These are phyloP conservation scores for Formica exsecta DNA, from an alignment of 1,140 invertebrate species.

Conservation along the genomic window DNA sequence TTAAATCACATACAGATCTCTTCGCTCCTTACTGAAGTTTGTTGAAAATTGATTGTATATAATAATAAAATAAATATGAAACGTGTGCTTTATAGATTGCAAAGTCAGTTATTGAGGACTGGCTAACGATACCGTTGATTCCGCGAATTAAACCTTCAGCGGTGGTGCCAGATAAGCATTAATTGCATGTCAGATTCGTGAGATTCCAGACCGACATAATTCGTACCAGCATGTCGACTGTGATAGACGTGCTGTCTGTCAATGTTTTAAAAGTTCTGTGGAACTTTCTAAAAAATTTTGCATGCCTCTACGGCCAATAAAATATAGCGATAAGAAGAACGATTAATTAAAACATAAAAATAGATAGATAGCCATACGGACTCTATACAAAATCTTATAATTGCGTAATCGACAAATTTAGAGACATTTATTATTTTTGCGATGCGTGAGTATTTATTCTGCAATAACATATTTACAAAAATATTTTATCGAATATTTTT, in stretches of 20 bases:
- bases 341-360: constrained; percentile 19
- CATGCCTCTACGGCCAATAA: constrained; percentile 4
- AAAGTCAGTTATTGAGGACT: constrained; percentile 34
- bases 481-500: too few species aligned
- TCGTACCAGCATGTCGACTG: constrained; percentile 30
- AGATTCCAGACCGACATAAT: constrained; percentile 57
- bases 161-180: constrained; percentile 44
- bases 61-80: constrained; percentile 37
- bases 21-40: constrained; percentile 24
- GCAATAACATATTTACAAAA: too few species aligned
- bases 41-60: constrained; percentile 25
- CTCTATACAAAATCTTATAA: neutral
- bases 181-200: constrained; percentile 62
- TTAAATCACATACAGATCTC: neutral
- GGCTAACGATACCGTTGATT: constrained; percentile 42
- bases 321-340: constrained; percentile 21
- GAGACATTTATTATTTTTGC: too few species aligned
- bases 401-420: neutral
- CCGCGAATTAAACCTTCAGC: constrained; percentile 48
- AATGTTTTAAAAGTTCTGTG: constrained; percentile 38
- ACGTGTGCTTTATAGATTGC: neutral
- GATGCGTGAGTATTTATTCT: too few species aligned
- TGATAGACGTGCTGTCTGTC: constrained; percentile 53
- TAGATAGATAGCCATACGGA: neutral
- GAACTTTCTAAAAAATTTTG: constrained; percentile 55